Evolutionary conservation across 2,888 invertebrate genomes (phyloP), one percentile per base, ranked within the genome.

Genomic region (Litoditis marina): DNA sequence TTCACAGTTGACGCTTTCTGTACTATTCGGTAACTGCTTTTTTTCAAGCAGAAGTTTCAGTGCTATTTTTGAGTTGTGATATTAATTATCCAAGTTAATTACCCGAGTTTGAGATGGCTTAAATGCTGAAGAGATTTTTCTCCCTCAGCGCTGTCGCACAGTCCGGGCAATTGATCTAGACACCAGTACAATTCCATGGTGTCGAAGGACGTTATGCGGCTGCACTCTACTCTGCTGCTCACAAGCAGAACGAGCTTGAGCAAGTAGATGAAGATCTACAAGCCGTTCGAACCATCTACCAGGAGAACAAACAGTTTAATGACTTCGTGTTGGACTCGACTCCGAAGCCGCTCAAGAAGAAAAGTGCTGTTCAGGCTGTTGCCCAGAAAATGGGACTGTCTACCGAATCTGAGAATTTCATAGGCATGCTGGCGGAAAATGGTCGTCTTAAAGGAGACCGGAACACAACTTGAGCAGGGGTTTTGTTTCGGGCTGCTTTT

Each of bases 181-280:
- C 76, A 22, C 80, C 80, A 28, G 67, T 80, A 46, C 91, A 93
- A 86, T 88, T 96, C 58, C 95, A 93, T 85, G 94, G 98, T 51
- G 85, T 94, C 76, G 94, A 93, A 83, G 98, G 98, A 53, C 89
- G 95, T 79, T 98, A 98, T 87, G 98, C 96, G 19, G 88, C 91
- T 34, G 96, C 98, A 39, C 86, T 98, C 60, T 99, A 90, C 84
- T 95, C 96, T 6, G 98, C 96, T 46, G 95, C 93, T 30, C 87
- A 88, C 31, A 98, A 98, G 86, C 87, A 88, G 82, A 94, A 94
- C 82, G 86, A 89, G 69, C 86, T 98, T 75, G 93, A 94, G 72
- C 85, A 85, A 30, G 92, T 95, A 25, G 96, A 98, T 84, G 92
- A 91, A 83, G 96, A 98, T 83, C 86, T 98, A 60, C 73, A 87